A percentile compares a stretch with the other conserved stretches of the same genome.
Evolutionary conservation across 2,113 vertebrate species (phyloP).

Genomic region (Neopipo cinnamomea): DNA sequence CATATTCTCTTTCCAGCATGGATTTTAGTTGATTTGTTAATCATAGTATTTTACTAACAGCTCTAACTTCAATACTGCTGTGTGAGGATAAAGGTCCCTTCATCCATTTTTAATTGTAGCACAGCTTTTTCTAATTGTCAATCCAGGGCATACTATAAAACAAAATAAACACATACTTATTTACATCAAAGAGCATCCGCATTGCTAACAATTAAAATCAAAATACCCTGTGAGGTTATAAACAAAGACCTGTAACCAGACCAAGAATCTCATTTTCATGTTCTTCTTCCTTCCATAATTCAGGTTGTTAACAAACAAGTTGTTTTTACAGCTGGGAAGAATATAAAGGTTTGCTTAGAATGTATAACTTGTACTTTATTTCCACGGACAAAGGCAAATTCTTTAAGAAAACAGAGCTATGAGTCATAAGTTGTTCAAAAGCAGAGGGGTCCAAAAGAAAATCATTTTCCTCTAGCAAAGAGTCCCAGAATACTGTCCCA

Average conservation of each 20-base stretch:
- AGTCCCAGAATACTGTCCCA: background rate
- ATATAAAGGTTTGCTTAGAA: background rate
- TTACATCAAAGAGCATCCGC: background rate
- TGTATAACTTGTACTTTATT: background rate
- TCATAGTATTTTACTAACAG: background rate
- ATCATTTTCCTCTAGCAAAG: background rate
- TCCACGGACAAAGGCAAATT: background rate
- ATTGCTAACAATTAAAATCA: background rate
- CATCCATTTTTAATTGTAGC: background rate
- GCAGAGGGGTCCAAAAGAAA: background rate
- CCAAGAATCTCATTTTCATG: background rate
- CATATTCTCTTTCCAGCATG: background rate
- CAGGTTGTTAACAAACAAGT: background rate
- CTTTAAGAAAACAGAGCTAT: background rate
- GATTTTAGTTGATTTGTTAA: background rate
- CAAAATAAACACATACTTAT: background rate
- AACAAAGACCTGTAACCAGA: background rate
- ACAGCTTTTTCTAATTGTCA: background rate
- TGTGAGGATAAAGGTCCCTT: background rate
- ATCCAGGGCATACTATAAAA: background rate
- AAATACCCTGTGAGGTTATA: background rate
- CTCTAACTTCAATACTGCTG: background rate
- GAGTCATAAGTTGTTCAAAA: background rate
- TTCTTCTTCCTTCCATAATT: background rate
- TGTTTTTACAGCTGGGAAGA: background rate